Base-by-base conservation (phyloP, 2,888 invertebrate genomes). In the Caenorhabditis doughertyi region DNA sequence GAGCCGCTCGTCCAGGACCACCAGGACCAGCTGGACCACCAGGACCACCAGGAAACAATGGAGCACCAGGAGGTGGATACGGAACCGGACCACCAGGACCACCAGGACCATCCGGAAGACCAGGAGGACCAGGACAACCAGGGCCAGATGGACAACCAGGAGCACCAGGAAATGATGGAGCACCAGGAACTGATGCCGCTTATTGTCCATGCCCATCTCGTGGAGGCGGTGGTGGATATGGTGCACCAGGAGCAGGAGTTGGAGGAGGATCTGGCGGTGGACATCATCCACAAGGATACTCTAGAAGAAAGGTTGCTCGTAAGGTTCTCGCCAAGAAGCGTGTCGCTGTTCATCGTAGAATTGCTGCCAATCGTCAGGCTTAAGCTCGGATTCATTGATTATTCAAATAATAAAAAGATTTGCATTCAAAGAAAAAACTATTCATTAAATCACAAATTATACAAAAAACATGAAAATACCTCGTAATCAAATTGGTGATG, bases 11-110 rank as follows among this genome's bases (percentile, higher is more conserved):
- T 16, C 81, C 81, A 60, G 84, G 84, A 82, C 79, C 79, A 70
- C 81, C 84, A 60, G 83, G 83, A 83, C 79, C 79, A 35, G 44
- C 70, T 23, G 83, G 83, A 76, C 83, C 83, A 79, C 71, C 25
- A 42, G 83, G 83, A 83, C 74, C 68, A 55, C 79, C 83, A 71
- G 83, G 83, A 80, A 58, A 65, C 25, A 72, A 67, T 29, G 83
- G 83, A 76, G 74, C 74, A 3, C 76, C 83, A 70, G 83, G 79
- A 79, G 81, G 72, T 51, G 84, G 84, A 77, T 76, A 73, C 58
- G 79, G 83, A 64, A 70, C 35, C 11, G 84, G 81, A 68, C 77
- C 80, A 77, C 77, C 84, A 70, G 84, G 84, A 71, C 79, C 79
- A 73, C 83, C 77, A 74, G 83, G 83, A 79, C 79, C 83, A 70